Base-by-base conservation (phyloP, 2,888 invertebrate genomes). In the Galerucella pusilla region DNA sequence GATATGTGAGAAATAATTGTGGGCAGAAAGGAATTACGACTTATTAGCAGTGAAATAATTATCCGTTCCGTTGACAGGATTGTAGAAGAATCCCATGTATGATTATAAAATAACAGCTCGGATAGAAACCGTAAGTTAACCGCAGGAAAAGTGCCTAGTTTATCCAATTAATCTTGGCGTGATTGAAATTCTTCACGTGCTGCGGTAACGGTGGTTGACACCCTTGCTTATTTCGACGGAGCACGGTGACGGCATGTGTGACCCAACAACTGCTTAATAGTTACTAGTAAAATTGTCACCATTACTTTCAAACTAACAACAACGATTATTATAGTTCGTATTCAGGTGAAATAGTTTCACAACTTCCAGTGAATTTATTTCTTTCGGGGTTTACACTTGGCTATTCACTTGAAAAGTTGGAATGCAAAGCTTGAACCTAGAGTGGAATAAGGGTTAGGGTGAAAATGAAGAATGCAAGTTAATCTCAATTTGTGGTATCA, bases 231-330 rank as follows among this genome's bases (percentile, higher is more conserved):
- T 74, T 74, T 63, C 35, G 69, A 60, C 72, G 69, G 69, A 42
- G 69, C 64, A 72, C 80, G 75, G 74, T 67, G 74, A 63, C 67
- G 73, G 68, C 74, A 78, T 78, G 76, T 77, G 75, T 75, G 77
- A 75, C 77, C 77, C 73, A 52, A 73, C 73, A 52, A 73, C 73
- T 77, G 71, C 75, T 74, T 75, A 66, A 79, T 79, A 76, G 76
- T 73, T 68, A 76, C 74, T 75, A 73, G 75, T 77, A 76, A 81
- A 77, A 81, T 81, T 80, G 78, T 79, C 80, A 75, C 78, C 76
- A 76, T 76, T 78, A 78, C 77, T 78, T 75, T 78, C 75, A 76
- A 79, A 75, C 77, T 74, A 73, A 75, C 77, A 75, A 77, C 75
- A 77, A 77, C 80, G 77, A 80, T 76, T 71, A 76, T 76, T 71